Conservation (phyloP, 1,140 invertebrate species). For the Lysiphlebus fabarum region DNA sequence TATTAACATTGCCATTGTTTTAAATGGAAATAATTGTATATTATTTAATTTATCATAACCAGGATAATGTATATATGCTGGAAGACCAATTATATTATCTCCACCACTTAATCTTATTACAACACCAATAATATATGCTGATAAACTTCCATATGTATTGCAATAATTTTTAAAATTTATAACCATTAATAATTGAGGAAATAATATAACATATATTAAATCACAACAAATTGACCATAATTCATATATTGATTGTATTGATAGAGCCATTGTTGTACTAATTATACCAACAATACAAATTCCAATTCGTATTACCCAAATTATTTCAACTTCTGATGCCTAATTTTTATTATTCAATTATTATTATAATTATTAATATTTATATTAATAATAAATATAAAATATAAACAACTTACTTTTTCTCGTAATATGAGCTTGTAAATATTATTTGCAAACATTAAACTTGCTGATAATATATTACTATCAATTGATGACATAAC, state of each 20-base stretch:
- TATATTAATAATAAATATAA: neutral
- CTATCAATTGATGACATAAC: constrained; percentile 99
- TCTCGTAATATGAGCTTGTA: constrained; percentile 95
- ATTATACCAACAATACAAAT: constrained; percentile 91
- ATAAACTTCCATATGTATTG: constrained; percentile 95
- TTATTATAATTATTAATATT: neutral
- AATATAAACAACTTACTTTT: constrained; percentile 59
- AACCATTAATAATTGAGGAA: constrained; percentile 96
- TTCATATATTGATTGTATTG: constrained; percentile 95
- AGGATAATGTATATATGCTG: constrained; percentile 83
- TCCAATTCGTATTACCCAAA: constrained; percentile 93
- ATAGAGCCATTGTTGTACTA: constrained; percentile 92
- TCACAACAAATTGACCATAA: constrained; percentile 98
- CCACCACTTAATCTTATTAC: constrained; percentile 84
- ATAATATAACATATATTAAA: constrained; percentile 95
- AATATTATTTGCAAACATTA: constrained; percentile 97
- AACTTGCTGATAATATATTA: constrained; percentile 92
- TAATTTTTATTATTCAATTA: constrained; percentile 34
- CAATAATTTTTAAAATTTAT: constrained; percentile 91
- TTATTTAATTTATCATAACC: constrained; percentile 71
- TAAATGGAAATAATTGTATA: constrained; percentile 82
- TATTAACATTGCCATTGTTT: constrained; percentile 85
- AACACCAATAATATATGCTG: constrained; percentile 86
- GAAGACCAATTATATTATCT: constrained; percentile 78
- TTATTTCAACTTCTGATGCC: constrained; percentile 94